Conservation (phyloP, 2,113 vertebrate species). For the Microcebus griseorufus region DNA sequence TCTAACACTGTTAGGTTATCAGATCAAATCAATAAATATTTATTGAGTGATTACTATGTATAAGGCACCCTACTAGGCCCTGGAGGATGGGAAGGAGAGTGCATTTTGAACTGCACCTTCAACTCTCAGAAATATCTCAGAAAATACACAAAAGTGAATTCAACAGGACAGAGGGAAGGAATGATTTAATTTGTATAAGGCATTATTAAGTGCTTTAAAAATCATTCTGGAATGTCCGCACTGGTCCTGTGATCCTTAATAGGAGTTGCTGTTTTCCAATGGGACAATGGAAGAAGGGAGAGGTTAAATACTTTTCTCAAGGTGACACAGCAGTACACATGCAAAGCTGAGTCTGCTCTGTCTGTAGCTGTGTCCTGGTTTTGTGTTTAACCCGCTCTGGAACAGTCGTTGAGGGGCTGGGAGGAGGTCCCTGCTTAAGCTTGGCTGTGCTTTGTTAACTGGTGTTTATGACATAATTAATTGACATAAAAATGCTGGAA, state of each 20-base stretch:
- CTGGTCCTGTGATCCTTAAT: neutral
- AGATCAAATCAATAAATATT: conserved; percentile 73
- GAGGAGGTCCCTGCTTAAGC: neutral
- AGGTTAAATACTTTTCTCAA: neutral
- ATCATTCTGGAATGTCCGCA: neutral
- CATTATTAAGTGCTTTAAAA: neutral
- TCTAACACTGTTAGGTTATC: conserved; percentile 59
- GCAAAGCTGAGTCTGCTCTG: neutral
- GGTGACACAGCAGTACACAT: neutral
- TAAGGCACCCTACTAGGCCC: neutral
- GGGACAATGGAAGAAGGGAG: neutral
- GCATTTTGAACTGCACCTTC: neutral
- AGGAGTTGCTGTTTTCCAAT: neutral
- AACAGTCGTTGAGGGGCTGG: fast-evolving
- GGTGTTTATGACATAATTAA: neutral
- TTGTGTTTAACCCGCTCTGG: neutral
- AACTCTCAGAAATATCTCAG: neutral
- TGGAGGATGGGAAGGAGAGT: neutral
- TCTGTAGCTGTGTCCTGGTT: neutral
- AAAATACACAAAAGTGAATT: neutral
- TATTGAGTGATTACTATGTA: conserved; percentile 70
- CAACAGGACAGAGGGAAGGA: neutral
- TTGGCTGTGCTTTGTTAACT: neutral
- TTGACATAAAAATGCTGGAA: neutral
- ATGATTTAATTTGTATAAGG: neutral